Evolutionary conservation across 2,888 invertebrate species (phyloP).

Genomic region (Coelopa pilipes): DNA sequence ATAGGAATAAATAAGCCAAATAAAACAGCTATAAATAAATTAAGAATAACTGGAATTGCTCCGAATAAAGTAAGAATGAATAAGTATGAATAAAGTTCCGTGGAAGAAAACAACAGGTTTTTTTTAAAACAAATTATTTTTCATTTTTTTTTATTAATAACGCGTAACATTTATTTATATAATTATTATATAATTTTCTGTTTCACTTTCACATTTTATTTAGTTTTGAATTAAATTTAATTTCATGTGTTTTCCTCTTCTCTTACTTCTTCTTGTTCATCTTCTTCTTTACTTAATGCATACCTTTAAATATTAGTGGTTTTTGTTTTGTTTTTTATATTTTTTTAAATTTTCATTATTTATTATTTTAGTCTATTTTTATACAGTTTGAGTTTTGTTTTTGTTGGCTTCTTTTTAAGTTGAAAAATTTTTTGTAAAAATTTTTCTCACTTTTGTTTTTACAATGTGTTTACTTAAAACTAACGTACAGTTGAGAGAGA

Average conservation of each 20-base stretch:
- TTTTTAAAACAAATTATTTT: slow-evolving; percentile 67
- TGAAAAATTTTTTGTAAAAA: slow-evolving; percentile 21
- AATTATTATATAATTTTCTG: slow-evolving; percentile 59
- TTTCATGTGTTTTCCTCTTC: slow-evolving; percentile 8
- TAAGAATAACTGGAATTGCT: too few relatives aligned
- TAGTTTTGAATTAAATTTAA: slow-evolving; percentile 29
- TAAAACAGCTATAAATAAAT: too few relatives aligned
- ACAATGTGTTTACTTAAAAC: slow-evolving; percentile 42
- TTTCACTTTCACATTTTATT: slow-evolving; percentile 40
- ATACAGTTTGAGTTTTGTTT: slow-evolving; percentile 24
- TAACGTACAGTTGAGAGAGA: slow-evolving; percentile 32
- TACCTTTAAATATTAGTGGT: slow-evolving; percentile 1
- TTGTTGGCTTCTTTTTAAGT: slow-evolving; percentile 42
- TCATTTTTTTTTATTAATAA: slow-evolving; percentile 72
- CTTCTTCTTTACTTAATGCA: background rate
- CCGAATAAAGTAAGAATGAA: too few relatives aligned
- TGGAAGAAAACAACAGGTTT: slow-evolving; percentile 39
- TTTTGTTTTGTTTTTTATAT: slow-evolving; percentile 42
- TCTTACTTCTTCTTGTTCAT: slow-evolving; percentile 1
- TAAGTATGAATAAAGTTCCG: too few relatives aligned
- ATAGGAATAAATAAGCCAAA: background rate
- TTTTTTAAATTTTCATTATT: slow-evolving; percentile 38
- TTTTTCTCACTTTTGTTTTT: slow-evolving; percentile 32
- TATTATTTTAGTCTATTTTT: slow-evolving; percentile 34
- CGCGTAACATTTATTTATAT: slow-evolving; percentile 74